A percentile compares a stretch with the other conserved stretches of the same genome.
Evolutionary conservation across 37 sponge, comb jelly and placozoan genomes (phyloP).

Genomic region (Oopsacas minuta): DNA sequence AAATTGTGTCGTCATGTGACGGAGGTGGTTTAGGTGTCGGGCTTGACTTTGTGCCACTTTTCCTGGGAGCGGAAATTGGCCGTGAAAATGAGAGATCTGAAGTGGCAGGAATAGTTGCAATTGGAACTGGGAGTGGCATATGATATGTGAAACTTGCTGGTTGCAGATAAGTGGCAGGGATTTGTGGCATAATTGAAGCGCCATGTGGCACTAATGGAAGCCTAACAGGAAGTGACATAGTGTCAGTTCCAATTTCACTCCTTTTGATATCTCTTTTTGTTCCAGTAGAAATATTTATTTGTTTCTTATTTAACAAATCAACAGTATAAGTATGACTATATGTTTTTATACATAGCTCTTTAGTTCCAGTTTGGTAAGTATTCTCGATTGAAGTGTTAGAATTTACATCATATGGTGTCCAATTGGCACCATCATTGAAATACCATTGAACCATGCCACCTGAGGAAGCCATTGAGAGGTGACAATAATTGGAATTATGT

Average conservation of each 20-base stretch:
- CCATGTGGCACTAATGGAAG: neutral
- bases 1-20: neutral
- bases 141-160: too few species aligned
- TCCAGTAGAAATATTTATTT: neutral
- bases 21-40: neutral
- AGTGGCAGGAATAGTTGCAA: neutral
- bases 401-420: neutral
- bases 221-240: neutral
- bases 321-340: neutral
- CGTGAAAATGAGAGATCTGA: too few species aligned
- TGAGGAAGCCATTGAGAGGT: neutral
- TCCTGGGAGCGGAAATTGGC: neutral
- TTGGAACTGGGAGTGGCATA: neutral
- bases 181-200: neutral
- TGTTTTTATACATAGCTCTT: neutral
- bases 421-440: neutral
- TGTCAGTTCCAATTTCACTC: neutral
- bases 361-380: neutral
- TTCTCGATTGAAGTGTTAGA: neutral
- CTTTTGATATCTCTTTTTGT: neutral
- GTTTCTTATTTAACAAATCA: neutral
- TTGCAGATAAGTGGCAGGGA: too few species aligned
- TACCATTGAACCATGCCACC: neutral
- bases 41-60: neutral
- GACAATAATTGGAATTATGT: too few species aligned